These are phyloP conservation scores for Falco concolor DNA, from an alignment of 2,797 vertebrate genomes.

Conservation along the genomic window DNA sequence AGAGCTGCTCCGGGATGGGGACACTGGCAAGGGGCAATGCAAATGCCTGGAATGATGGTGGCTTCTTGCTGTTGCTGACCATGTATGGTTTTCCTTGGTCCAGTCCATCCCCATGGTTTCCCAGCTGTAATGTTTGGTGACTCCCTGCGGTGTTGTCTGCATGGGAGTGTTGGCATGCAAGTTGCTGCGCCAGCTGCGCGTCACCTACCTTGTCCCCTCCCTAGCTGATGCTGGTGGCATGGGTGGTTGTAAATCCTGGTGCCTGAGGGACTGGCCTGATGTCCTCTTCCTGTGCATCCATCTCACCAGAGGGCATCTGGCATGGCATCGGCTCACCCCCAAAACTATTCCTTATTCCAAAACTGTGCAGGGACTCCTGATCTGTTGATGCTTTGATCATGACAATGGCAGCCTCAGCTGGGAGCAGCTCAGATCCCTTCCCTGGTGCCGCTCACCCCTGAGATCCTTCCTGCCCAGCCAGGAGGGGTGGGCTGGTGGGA, in stretches of 20 bases:
- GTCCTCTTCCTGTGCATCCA: not conserved
- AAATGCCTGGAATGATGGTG: not conserved
- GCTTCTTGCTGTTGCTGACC: not conserved
- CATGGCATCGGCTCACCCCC: not conserved
- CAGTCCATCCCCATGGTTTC: not conserved
- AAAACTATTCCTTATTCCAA: not conserved
- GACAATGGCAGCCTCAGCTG: not conserved
- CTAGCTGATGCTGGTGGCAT: fast-evolving
- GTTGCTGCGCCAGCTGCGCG: fast-evolving
- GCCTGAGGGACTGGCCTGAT: not conserved
- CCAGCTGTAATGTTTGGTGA: not conserved
- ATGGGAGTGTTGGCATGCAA: not conserved
- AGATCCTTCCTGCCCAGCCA: not conserved
- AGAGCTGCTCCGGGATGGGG: not conserved
- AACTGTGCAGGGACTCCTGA: not conserved
- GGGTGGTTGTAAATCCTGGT: not conserved
- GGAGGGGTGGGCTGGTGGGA: not conserved
- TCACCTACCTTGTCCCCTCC: too few species aligned
- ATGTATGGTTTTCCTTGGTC: fast-evolving
- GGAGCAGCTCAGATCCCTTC: not conserved
- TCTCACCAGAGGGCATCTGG: fast-evolving
- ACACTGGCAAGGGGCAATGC: not conserved
- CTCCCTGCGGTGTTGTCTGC: not conserved
- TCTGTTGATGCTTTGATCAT: fast-evolving
- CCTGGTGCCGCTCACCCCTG: fast-evolving